phyloP scores from a whole-genome alignment of 2,113 vertebrate species.

The Halichoerus grypus region DNA sequence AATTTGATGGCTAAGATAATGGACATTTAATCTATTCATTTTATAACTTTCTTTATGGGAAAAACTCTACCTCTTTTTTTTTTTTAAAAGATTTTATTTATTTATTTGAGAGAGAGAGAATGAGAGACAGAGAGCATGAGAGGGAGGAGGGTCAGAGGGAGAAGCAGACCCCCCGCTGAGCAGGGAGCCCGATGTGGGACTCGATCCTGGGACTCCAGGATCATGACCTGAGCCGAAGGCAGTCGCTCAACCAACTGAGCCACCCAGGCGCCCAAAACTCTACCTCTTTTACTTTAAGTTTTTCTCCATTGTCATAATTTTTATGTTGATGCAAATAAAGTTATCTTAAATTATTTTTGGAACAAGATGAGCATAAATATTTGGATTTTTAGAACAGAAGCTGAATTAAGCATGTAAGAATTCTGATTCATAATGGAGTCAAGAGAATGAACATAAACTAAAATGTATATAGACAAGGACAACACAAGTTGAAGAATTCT shows the following conservation, averaged over 20 bases:
- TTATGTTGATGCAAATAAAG: neutral
- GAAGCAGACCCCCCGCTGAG: too few relatives aligned
- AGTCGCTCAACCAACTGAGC: too few relatives aligned
- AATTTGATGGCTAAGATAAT: neutral
- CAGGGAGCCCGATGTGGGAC: too few relatives aligned
- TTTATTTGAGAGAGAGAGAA: too few relatives aligned
- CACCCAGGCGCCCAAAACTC: neutral
- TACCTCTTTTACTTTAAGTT: neutral
- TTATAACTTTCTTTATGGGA: neutral
- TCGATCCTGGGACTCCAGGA: too few relatives aligned
- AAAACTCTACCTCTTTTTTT: neutral
- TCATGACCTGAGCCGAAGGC: too few relatives aligned
- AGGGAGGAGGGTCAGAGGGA: too few relatives aligned
- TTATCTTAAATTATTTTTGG: constrained; percentile 51
- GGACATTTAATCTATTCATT: neutral
- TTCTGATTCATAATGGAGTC: constrained; percentile 33
- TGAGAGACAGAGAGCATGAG: too few relatives aligned
- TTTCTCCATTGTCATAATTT: neutral
- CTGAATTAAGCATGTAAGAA: neutral
- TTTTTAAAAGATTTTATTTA: too few relatives aligned
- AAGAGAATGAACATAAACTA: neutral
- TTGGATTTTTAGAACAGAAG: neutral
- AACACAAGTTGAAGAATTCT: neutral
- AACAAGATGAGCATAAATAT: neutral
- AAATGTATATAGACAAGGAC: neutral